These are phyloP conservation scores for Scelioninae gen. 1 DNA, from an alignment of 2,888 invertebrate species.

Conservation along the genomic window DNA sequence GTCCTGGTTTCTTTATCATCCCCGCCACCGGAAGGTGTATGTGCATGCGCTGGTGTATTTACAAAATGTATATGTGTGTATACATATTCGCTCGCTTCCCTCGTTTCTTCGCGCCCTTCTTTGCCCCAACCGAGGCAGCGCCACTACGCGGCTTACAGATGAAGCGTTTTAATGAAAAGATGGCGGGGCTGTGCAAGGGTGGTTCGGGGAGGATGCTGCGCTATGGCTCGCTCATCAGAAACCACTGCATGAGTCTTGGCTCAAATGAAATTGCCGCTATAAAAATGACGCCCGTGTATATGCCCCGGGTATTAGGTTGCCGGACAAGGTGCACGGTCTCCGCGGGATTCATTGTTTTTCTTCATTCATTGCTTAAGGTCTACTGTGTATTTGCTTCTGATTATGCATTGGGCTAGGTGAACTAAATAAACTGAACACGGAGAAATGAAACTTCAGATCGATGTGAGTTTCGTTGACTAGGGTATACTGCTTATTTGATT, in stretches of 20 bases:
- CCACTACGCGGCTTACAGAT: conserved; percentile 78
- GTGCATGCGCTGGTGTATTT: conserved; percentile 38
- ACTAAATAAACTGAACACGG: no score
- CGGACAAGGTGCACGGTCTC: no score
- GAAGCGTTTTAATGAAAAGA: conserved; percentile 84
- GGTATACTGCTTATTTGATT: no score
- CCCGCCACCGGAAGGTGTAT: conserved; percentile 31
- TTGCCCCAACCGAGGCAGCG: conserved; percentile 65
- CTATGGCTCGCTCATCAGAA: conserved; percentile 81
- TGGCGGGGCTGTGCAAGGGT: conserved; percentile 76
- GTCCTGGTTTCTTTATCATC: conserved; percentile 55
- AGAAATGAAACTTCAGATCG: no score
- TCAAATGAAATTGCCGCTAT: conserved; percentile 84
- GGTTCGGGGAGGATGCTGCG: conserved; percentile 66
- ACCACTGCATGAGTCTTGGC: conserved; percentile 83
- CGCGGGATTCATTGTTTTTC: conserved; percentile 63
- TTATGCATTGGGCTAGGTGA: no score
- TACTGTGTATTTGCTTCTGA: no score
- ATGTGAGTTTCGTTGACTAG: no score
- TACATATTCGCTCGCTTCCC: conserved; percentile 73
- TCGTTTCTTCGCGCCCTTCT: conserved; percentile 13
- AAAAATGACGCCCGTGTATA: conserved; percentile 83
- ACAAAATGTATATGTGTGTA: conserved; percentile 44
- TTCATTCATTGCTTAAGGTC: no score
- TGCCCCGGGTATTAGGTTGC: conserved; percentile 79